Conservation (phyloP, 2,888 invertebrate genomes). For the Cryptus armator region DNA sequence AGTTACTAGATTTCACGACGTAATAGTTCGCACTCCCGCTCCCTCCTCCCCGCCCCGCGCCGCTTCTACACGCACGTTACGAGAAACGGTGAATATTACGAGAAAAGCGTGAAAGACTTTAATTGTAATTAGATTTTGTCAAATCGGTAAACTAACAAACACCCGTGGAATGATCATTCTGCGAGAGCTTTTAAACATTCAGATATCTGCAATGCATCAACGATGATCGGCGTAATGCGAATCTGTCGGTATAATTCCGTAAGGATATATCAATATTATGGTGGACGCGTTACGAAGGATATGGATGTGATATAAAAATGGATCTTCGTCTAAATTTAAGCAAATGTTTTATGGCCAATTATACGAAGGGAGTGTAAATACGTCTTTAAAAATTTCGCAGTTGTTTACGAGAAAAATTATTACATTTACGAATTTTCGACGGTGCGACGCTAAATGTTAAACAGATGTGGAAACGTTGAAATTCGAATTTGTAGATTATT, state of each 20-base stretch:
- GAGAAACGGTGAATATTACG: constrained; percentile 3
- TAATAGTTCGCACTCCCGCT: constrained; percentile 68
- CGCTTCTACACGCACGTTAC: neutral
- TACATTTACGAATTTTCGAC: too few relatives aligned
- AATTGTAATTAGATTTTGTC: constrained; percentile 51
- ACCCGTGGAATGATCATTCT: constrained; percentile 14
- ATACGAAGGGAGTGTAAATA: neutral
- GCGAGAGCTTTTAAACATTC: neutral
- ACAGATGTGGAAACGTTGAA: too few relatives aligned
- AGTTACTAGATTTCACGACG: constrained; percentile 70
- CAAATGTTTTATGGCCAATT: neutral
- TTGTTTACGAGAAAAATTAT: too few relatives aligned
- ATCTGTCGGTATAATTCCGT: neutral
- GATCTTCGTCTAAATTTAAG: neutral
- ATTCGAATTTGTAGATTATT: too few relatives aligned
- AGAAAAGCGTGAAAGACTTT: constrained; percentile 26
- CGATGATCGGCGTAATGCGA: neutral
- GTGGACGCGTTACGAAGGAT: neutral
- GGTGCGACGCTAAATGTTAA: too few relatives aligned
- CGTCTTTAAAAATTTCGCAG: too few relatives aligned
- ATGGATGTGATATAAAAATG: neutral
- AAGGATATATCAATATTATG: too few relatives aligned
- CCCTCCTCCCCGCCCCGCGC: neutral
- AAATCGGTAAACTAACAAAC: neutral
- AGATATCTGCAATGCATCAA: neutral